Evolutionary conservation across 1,140 invertebrate genomes (phyloP), one percentile per base, ranked within the genome.

Genomic region (Prorops nasuta): DNA sequence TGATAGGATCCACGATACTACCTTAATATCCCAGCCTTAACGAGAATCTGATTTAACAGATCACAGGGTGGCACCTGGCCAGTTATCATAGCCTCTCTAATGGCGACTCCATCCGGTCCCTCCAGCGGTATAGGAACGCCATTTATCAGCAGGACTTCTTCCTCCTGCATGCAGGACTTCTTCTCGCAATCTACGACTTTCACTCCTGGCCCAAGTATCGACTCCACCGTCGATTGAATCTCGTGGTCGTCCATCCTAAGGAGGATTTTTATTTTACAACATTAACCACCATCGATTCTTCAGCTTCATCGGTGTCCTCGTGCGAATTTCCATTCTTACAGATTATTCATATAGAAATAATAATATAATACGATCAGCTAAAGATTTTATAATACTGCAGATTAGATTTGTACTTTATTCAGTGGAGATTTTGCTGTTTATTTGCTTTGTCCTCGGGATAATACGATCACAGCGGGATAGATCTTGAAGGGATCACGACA

Each of bases 141-240:
- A 66, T 90, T 89, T 54, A 90, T 86, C 58, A 87, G 76, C 21
- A 90, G 70, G 47, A 89, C 83, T 71, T 90, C 87, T 61, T 89
- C 86, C 69, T 88, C 85, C 41, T 84, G 81, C 28, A 88, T 82
- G 34, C 81, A 83, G 1, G 85, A 87, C 47, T 86, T 86, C 51
- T 88, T 88, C 63, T 89, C 85, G 66, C 86, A 89, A 67, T 89
- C 87, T 34, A 89, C 81, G 41, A 90, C 85, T 72, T 86, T 85
- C 7, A 82, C 86, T 22, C 86, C 86, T 46, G 86, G 87, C 47
- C 88, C 88, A 42, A 89, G 82, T 39, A 90, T 83, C 44, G 86
- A 85, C 71, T 89, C 86, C 22, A 90, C 88, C 35, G 87, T 88
- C 56, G 86, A 87, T 62, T 88, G 86, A 45, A 89, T 87, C 68